A percentile compares a stretch with the other conserved stretches of the same genome.
These are phyloP conservation scores for Boloria selene DNA, from an alignment of 2,888 invertebrate species.

Conservation along the genomic window DNA sequence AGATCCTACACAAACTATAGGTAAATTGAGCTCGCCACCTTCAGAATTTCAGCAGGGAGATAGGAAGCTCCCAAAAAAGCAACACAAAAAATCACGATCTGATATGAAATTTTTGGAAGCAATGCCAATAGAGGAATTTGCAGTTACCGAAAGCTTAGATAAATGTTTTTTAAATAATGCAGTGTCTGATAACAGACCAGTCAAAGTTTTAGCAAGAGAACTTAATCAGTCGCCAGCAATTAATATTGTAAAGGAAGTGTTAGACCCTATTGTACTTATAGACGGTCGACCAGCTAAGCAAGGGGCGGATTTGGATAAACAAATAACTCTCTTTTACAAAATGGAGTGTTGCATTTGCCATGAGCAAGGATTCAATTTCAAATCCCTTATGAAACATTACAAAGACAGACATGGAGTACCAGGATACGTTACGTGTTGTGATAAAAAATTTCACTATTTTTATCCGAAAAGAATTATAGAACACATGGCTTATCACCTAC, in stretches of 20 bases:
- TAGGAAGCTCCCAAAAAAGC: slow-evolving; percentile 50
- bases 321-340: slow-evolving; percentile 75
- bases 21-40: slow-evolving; percentile 44
- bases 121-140: slow-evolving; percentile 74
- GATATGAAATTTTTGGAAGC: slow-evolving; percentile 70
- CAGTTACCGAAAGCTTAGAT: slow-evolving; percentile 63
- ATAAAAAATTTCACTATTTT: slow-evolving; percentile 77
- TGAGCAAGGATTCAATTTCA: slow-evolving; percentile 69
- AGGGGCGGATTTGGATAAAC: slow-evolving; percentile 69
- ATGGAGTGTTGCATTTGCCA: slow-evolving; percentile 79
- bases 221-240: slow-evolving; percentile 41
- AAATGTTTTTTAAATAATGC: slow-evolving; percentile 57
- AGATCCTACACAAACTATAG: slow-evolving; percentile 40
- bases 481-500: slow-evolving; percentile 76
- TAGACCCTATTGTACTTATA: slow-evolving; percentile 66
- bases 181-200: slow-evolving; percentile 40
- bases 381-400: slow-evolving; percentile 75
- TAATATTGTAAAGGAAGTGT: slow-evolving; percentile 49
- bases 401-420: slow-evolving; percentile 77
- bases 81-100: slow-evolving; percentile 56
- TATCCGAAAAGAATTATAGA: slow-evolving; percentile 77
- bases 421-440: slow-evolving; percentile 74
- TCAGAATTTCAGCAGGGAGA: slow-evolving; percentile 66
- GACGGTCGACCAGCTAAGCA: slow-evolving; percentile 73
- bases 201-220: slow-evolving; percentile 36